phyloP scores from a whole-genome alignment of 2,113 vertebrate species.

The Axis porcinus region DNA sequence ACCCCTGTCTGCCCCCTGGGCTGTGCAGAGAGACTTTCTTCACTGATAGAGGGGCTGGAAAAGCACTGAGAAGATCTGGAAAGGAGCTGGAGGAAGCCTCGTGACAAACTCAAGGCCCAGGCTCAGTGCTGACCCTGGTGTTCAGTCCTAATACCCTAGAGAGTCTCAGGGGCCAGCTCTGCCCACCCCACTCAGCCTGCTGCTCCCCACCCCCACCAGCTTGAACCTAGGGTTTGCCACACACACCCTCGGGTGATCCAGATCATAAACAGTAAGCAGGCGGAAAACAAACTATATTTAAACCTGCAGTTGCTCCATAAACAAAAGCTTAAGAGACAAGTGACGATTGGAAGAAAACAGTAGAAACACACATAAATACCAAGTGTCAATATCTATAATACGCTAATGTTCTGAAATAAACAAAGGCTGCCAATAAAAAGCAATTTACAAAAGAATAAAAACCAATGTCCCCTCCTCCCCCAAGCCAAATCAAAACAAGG shows the following conservation, averaged over 20 bases:
- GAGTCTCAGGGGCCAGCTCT: not conserved
- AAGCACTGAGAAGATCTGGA: not conserved
- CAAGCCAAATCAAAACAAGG: not conserved
- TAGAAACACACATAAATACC: not conserved
- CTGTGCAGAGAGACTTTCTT: not conserved
- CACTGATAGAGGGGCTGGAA: not conserved
- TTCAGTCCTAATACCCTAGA: not conserved
- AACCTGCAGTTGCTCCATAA: constrained; percentile 62
- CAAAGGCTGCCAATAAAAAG: not conserved
- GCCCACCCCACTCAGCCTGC: not conserved
- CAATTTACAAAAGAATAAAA: not conserved
- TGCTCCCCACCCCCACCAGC: not conserved
- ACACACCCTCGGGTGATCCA: not conserved
- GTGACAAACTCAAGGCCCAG: not conserved
- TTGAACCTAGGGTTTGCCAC: constrained; percentile 33
- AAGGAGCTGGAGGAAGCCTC: not conserved
- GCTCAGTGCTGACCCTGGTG: not conserved
- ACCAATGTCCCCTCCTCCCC: not conserved
- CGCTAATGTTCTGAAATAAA: not conserved
- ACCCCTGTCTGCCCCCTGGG: not conserved
- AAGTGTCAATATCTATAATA: not conserved
- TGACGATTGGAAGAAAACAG: constrained; percentile 9
- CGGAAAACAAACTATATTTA: constrained; percentile 76
- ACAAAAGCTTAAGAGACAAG: constrained; percentile 59
- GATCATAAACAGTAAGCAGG: constrained; percentile 34